Conservation (phyloP, 2,113 vertebrate genomes). For the Pseudorasbora parva region DNA sequence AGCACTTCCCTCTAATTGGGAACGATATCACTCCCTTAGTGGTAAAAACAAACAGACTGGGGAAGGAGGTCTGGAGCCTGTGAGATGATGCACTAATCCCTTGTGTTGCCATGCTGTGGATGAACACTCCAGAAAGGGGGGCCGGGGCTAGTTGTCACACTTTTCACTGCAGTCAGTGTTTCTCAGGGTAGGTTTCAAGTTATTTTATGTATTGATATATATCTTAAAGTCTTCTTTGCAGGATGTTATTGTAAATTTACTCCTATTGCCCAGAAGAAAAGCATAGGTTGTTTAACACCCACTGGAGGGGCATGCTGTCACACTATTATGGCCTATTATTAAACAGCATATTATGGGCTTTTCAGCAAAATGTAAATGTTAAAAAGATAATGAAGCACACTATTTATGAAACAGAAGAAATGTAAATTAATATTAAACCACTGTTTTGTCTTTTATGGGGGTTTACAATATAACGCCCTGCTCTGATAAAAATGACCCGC, state of each 20-base stretch:
- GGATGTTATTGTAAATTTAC: neutral
- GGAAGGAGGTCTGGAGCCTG: conserved; percentile 45
- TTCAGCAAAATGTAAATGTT: neutral
- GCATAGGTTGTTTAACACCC: no score
- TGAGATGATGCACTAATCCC: conserved; percentile 41
- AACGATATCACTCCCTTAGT: conserved; percentile 67
- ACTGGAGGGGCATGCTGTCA: neutral
- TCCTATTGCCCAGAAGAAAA: no score
- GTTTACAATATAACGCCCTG: no score
- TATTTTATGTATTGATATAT: neutral
- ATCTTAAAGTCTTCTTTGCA: neutral
- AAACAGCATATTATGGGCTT: neutral
- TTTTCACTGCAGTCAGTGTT: neutral
- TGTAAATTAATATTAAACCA: neutral
- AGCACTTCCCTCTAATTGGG: conserved; percentile 75
- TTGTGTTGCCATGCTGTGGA: neutral
- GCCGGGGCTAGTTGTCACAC: neutral
- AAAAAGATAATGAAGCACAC: neutral
- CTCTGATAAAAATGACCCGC: no score
- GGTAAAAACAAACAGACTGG: conserved; percentile 67
- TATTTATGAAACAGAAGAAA: neutral
- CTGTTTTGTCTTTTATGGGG: no score
- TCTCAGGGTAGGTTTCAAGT: neutral
- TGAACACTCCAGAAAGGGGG: neutral
- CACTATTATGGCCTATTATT: neutral